Base-by-base conservation (phyloP, 1,140 invertebrate species). In the Drosophila varians region DNA sequence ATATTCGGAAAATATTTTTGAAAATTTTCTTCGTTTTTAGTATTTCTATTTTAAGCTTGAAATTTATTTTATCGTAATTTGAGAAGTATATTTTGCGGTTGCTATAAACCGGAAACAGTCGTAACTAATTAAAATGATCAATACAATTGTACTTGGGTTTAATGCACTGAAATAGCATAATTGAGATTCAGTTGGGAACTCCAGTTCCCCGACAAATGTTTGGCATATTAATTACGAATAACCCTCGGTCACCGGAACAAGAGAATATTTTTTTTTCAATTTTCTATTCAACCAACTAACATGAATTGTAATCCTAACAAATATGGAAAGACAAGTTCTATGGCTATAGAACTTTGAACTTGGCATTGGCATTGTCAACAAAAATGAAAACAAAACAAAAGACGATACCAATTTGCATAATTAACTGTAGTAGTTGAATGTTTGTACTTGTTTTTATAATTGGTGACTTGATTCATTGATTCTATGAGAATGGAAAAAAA, bases 311-410 rank as follows among this genome's bases (percentile, higher is more conserved):
- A n/a, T n/a, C n/a, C n/a, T n/a, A n/a, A n/a, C n/a, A n/a, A n/a
- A n/a, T n/a, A n/a, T n/a, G n/a, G n/a, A n/a, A n/a, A n/a, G n/a
- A n/a, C n/a, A n/a, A n/a, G n/a, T n/a, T n/a, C n/a, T n/a, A n/a
- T 19, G 52, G 58, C 19, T 1, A 19, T 53, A 65, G 57, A 56
- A 68, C 42, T 75, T 72, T 79, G 71, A 79, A 79, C 79, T 86
- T 86, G 71, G 68, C 79, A 84, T 64, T 79, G 54, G 31, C 61
- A 75, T 75, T 74, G 62, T 61, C 28, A 53, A 36, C 56, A 57
- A 47, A 69, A 69, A 43, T 26, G 40, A 31, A 56, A 36, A 48
- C 45, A 43, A 47, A 61, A 42, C 48, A 52, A 74, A n/a, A 49
- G 48, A 51, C 49, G 36, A 45, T 77, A 31, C 16, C 55, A 31